A percentile compares a stretch with the other conserved stretches of the same genome.
phyloP scores from a whole-genome alignment of 1,140 invertebrate genomes.

The Rhyacophila brunnea region DNA sequence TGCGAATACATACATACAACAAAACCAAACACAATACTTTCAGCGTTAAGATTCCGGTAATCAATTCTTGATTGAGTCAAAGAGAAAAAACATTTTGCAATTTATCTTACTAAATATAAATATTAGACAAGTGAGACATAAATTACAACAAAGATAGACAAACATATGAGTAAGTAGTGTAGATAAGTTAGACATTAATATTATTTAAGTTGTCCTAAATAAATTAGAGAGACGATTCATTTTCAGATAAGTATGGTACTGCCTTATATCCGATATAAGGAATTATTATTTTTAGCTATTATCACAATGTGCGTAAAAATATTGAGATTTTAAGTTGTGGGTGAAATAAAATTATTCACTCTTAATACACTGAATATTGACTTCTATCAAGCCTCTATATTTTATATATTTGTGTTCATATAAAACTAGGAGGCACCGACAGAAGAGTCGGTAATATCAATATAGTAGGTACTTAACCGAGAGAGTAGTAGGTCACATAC shows the following conservation, averaged over 20 bases:
- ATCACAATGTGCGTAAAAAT: slow-evolving; percentile 39
- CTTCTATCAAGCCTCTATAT: slow-evolving; percentile 21
- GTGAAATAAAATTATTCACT: slow-evolving; percentile 23
- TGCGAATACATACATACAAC: slow-evolving; percentile 34
- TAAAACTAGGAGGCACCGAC: slow-evolving; percentile 27
- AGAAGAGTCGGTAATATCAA: slow-evolving; percentile 24
- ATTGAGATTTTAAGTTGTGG: slow-evolving; percentile 29
- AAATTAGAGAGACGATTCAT: slow-evolving; percentile 49
- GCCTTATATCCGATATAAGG: slow-evolving; percentile 31
- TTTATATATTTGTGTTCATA: slow-evolving; percentile 22
- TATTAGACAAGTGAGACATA: slow-evolving; percentile 33
- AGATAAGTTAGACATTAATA: slow-evolving; percentile 31
- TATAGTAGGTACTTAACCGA: slow-evolving; percentile 22
- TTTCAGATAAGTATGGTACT: slow-evolving; percentile 29
- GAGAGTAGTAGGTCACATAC: slow-evolving; percentile 23
- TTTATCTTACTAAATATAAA: slow-evolving; percentile 27
- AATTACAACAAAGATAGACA: slow-evolving; percentile 36
- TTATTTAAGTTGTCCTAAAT: slow-evolving; percentile 32
- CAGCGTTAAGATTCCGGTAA: slow-evolving; percentile 20
- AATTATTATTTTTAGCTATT: slow-evolving; percentile 36
- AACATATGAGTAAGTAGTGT: slow-evolving; percentile 36
- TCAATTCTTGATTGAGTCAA: slow-evolving; percentile 22
- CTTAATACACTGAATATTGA: slow-evolving; percentile 22
- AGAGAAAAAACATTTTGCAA: slow-evolving; percentile 31
- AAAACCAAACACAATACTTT: slow-evolving; percentile 33